phyloP scores from a whole-genome alignment of 2,888 invertebrate species.

The Ennomos fuscantarius region DNA sequence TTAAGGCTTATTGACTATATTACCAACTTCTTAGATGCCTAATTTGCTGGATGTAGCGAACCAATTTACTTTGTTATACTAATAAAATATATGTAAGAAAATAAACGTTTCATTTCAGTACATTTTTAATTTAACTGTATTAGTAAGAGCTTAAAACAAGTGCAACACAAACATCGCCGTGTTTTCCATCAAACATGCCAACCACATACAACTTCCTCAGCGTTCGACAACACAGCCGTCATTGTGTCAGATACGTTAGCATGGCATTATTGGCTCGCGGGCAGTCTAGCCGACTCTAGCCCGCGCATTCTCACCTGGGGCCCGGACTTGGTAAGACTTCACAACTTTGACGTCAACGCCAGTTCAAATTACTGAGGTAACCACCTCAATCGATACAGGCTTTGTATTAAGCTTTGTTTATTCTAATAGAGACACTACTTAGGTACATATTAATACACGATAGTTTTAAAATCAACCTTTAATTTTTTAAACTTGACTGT shows the following conservation, averaged over 20 bases:
- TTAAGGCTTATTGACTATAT: no score
- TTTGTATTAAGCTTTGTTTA: conserved; percentile 47
- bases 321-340: conserved; percentile 80
- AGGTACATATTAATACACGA: no score
- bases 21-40: no score
- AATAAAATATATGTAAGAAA: no score
- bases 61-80: no score
- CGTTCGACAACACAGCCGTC: conserved; percentile 34
- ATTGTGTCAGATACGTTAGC: conserved; percentile 54
- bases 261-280: conserved; percentile 76
- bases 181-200: conserved; percentile 15
- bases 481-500: no score
- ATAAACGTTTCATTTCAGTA: no score
- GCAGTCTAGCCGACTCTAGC: conserved; percentile 81
- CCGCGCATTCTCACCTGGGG: conserved; percentile 84
- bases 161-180: conserved; percentile 2
- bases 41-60: no score
- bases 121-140: no score
- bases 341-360: conserved; percentile 74
- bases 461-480: no score
- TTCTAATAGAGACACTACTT: conserved; percentile 32
- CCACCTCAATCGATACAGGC: conserved; percentile 67
- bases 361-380: conserved; percentile 68
- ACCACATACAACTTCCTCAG: conserved; percentile 34
- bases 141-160: conserved; percentile 3